Conservation (phyloP, 2,797 vertebrate species). For the Triplophysa bombifrons region DNA sequence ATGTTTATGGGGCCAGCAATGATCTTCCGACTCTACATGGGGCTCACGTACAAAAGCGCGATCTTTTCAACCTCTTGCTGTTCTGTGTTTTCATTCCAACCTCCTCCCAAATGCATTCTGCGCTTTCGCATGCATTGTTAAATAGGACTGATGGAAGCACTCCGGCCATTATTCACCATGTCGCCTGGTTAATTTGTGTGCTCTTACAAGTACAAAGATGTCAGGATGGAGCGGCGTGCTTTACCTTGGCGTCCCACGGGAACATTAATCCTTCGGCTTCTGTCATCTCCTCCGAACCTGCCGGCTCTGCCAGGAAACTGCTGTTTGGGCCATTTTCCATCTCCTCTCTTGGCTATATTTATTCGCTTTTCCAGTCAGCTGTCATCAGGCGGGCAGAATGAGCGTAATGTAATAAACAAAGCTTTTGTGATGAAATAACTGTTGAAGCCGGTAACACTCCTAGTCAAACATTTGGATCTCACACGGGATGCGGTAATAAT, state of each 20-base stretch:
- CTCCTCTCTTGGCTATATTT: constrained; percentile 61
- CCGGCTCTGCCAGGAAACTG: constrained; percentile 69
- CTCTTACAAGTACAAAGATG: constrained; percentile 85
- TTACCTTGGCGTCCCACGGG: constrained; percentile 79
- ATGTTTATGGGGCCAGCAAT: constrained; percentile 25
- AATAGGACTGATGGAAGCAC: constrained; percentile 77
- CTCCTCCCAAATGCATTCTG: constrained; percentile 42
- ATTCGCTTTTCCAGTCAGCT: constrained; percentile 69
- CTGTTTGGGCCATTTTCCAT: constrained; percentile 63
- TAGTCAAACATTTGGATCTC: constrained; percentile 37
- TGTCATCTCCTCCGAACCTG: constrained; percentile 68
- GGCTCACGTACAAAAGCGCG: constrained; percentile 12
- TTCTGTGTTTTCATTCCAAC: constrained; percentile 44
- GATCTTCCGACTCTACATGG: constrained; percentile 22
- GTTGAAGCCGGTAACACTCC: constrained; percentile 30
- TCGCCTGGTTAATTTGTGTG: constrained; percentile 82
- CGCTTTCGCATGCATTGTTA: constrained; percentile 80
- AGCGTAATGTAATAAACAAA: constrained; percentile 60
- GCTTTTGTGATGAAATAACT: constrained; percentile 44
- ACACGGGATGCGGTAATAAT: constrained; percentile 19
- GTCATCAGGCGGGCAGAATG: constrained; percentile 66
- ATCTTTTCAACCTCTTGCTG: constrained; percentile 46
- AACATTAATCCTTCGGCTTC: constrained; percentile 81
- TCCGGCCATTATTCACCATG: constrained; percentile 76
- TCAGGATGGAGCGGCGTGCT: constrained; percentile 77